These are phyloP conservation scores for Fregetta grallaria DNA, from an alignment of 2,113 vertebrate genomes.

Conservation along the genomic window DNA sequence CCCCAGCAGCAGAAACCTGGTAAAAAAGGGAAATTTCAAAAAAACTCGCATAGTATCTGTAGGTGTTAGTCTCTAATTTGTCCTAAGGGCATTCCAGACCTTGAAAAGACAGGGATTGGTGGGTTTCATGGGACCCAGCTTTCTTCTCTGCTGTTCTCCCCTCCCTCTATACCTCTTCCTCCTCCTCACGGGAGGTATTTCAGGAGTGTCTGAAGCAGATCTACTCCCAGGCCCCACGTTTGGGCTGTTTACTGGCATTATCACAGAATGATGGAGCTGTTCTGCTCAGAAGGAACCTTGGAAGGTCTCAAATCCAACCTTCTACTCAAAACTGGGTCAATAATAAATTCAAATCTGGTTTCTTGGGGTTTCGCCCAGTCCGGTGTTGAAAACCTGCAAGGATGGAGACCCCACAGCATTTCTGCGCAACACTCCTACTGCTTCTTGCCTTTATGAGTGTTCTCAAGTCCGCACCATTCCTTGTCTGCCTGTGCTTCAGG, in stretches of 20 bases:
- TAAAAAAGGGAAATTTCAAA: constrained; percentile 47
- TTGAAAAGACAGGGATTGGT: neutral
- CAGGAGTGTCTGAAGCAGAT: neutral
- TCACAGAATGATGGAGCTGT: neutral
- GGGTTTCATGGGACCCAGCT: neutral
- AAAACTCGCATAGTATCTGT: neutral
- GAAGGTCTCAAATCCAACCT: neutral
- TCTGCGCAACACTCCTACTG: neutral
- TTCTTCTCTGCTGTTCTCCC: neutral
- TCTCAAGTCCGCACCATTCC: neutral
- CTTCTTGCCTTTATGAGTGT: neutral
- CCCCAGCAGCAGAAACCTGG: constrained; percentile 72
- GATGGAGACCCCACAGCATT: neutral
- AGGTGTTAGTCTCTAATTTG: neutral
- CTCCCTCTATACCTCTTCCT: neutral
- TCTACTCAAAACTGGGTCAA: neutral
- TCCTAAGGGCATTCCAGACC: neutral
- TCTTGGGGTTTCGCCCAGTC: neutral
- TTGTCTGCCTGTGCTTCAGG: neutral
- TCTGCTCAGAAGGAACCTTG: neutral
- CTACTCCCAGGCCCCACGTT: neutral
- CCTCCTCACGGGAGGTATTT: neutral
- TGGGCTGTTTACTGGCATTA: neutral
- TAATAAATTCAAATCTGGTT: neutral
- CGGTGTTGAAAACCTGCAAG: neutral